Conservation (phyloP, 37 sponge, comb jelly and placozoan genomes). For the Ianthella basta region DNA sequence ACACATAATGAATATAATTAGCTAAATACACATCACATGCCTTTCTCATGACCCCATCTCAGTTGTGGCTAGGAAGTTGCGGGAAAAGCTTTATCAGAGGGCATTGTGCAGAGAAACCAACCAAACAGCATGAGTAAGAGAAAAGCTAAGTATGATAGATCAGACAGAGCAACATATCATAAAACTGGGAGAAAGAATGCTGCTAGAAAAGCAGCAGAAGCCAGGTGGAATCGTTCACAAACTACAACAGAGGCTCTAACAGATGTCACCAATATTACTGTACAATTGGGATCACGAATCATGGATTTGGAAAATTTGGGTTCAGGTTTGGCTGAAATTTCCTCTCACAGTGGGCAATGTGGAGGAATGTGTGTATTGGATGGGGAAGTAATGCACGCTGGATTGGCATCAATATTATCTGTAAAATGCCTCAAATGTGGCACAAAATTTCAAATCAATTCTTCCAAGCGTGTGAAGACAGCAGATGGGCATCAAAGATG, state of each 20-base stretch:
- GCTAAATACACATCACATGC: slow-evolving; percentile 17
- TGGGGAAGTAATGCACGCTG: slow-evolving; percentile 2
- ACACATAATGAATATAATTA: slow-evolving; percentile 14
- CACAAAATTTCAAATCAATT: too few species aligned
- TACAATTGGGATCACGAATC: not conserved
- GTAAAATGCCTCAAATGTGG: slow-evolving; percentile 11
- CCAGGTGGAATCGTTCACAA: not conserved
- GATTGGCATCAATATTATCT: not conserved
- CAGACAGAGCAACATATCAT: slow-evolving; percentile 9
- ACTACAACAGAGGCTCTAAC: not conserved
- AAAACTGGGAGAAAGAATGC: not conserved
- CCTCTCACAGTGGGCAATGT: slow-evolving; percentile 3
- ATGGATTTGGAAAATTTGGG: slow-evolving; percentile 12
- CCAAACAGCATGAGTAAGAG: slow-evolving; percentile 1
- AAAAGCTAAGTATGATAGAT: slow-evolving; percentile 5
- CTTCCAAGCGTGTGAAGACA: too few species aligned
- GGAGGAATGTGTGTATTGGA: slow-evolving; percentile 17
- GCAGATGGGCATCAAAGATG: too few species aligned
- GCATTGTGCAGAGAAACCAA: not conserved
- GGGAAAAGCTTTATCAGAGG: too few species aligned
- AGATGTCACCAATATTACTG: not conserved
- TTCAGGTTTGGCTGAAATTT: slow-evolving; percentile 11
- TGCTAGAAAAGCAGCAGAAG: slow-evolving; percentile 4
- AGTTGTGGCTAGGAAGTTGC: too few species aligned
- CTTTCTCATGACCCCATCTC: not conserved